Conservation (phyloP, 2,113 vertebrate species). For the Gopherus evgoodei region DNA sequence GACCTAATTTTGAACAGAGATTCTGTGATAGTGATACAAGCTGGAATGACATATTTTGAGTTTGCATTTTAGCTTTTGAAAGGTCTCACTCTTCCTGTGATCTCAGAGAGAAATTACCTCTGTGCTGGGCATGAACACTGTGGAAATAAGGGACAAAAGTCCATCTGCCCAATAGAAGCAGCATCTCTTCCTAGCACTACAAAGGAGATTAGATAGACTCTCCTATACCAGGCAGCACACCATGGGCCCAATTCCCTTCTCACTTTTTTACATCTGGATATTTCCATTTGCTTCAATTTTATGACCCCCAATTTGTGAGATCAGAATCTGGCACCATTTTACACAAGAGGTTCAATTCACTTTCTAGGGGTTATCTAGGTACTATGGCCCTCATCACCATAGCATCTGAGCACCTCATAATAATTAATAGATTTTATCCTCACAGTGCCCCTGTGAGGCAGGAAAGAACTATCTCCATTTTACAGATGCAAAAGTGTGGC, state of each 20-base stretch:
- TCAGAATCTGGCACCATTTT: background rate
- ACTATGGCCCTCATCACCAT: background rate
- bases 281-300: background rate
- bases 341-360: constrained; percentile 14
- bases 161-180: fast-evolving
- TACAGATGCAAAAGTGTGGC: constrained; percentile 15
- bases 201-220: background rate
- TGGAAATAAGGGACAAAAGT: background rate
- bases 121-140: background rate
- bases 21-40: background rate
- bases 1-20: background rate
- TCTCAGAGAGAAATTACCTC: background rate
- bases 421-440: constrained; percentile 14
- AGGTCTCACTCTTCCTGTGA: background rate
- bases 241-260: background rate
- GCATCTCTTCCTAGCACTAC: background rate
- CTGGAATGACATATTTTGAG: background rate
- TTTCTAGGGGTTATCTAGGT: constrained; percentile 9
- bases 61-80: background rate
- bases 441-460: constrained; percentile 8
- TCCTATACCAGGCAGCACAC: background rate
- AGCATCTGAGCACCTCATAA: constrained; percentile 13
- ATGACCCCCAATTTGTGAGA: background rate
- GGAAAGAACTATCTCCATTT: background rate
- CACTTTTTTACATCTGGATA: background rate